Evolutionary conservation across 2,113 vertebrate genomes (phyloP).

Genomic region (Ophthalmotilapia sp.): DNA sequence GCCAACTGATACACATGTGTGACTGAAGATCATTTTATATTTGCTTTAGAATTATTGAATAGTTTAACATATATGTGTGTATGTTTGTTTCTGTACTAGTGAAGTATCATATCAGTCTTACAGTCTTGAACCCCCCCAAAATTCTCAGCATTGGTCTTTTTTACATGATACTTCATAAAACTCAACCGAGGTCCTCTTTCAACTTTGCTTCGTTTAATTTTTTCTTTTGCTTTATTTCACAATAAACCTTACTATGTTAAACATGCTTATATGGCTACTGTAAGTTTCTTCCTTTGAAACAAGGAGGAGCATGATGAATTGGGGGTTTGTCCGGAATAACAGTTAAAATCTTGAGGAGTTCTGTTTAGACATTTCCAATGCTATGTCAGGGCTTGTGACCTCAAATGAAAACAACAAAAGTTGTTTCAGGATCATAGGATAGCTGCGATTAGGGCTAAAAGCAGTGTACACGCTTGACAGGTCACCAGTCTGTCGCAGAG

Average conservation of each 20-base stretch:
- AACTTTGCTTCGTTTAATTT: not conserved
- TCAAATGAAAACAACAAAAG: not conserved
- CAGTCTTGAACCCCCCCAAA: not conserved
- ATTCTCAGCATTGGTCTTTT: not conserved
- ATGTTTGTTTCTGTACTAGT: not conserved
- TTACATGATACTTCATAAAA: not conserved
- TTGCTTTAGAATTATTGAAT: not conserved
- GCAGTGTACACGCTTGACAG: not conserved
- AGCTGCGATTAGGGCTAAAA: not conserved
- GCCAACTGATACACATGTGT: not conserved
- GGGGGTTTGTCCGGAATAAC: not conserved
- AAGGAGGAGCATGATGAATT: not conserved
- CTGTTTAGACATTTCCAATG: not conserved
- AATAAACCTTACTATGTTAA: not conserved
- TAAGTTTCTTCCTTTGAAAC: not conserved
- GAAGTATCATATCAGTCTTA: not conserved
- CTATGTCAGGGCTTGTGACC: not conserved
- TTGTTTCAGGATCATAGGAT: not conserved
- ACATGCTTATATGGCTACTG: not conserved
- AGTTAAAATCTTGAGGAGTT: not conserved
- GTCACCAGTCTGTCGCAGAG: not conserved
- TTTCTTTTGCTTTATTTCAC: not conserved
- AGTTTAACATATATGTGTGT: not conserved
- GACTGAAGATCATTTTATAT: not conserved
- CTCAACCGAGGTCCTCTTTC: not conserved